Base-by-base conservation (phyloP, 2,797 vertebrate species). In the Aphelocoma californica region DNA sequence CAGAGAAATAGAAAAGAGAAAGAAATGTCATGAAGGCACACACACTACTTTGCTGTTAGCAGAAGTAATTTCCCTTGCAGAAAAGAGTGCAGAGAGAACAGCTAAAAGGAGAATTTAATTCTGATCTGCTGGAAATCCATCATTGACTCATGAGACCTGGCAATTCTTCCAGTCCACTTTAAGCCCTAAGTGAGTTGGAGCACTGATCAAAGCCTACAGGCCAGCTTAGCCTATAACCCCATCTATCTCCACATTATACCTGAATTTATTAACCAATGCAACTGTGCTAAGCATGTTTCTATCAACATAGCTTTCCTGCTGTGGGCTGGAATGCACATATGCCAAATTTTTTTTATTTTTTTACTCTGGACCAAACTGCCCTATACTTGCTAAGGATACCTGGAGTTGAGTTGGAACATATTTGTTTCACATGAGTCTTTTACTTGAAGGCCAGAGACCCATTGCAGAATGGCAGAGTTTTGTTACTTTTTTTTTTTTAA, bases 31-130 rank as follows among this genome's bases (percentile, higher is more conserved):
- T 51, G 21, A 79, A 90, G 48, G 85, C 40, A 57, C 66, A 75
- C 28, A 86, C 8, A 38, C 7, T 0, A 0, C 24, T 86, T 73
- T 89, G 34, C 78, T 75, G 29, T 86, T 92, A 71, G 80, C 56
- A 94, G 64, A 88, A 86, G 44, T 62, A 78, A 96, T 90, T 96
- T 89, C 69, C 56, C 62, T 93, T 93, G 47, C 58, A 92, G 91
- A 96, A 95, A 78, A 75, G 36, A 85, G 36, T 86, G 42, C 18
- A 38, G 45, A 6, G 62, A 94, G 83, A 95, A 88, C 28, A 75
- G 91, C 92, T 97, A 96, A 97, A 92, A 94, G 85, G 62, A 95
- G 82, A 93, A 95, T 96, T 92, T 95, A 96, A 92, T 94, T 93
- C 66, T 94, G 83, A 96, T 77, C 83, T 94, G 70, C 91, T 92